Conservation (phyloP, 2,797 vertebrate genomes). For the Gymnothorax javanicus region DNA sequence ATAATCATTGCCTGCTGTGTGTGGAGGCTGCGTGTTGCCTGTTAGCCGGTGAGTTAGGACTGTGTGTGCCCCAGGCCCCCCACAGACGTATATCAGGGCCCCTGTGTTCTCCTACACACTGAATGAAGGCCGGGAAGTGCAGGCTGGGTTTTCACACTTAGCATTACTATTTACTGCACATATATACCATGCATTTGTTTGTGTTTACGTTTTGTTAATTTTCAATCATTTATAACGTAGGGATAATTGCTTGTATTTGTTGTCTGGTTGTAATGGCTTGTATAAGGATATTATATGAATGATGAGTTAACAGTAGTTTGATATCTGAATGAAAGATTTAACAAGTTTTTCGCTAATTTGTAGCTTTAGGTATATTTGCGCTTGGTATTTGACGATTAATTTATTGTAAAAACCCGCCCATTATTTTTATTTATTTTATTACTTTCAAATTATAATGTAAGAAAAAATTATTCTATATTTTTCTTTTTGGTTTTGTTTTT, state of each 20-base stretch:
- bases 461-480: neutral
- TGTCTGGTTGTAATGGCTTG: neutral
- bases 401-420: neutral
- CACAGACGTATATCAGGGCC: neutral
- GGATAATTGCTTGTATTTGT: neutral
- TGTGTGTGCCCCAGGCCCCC: slow-evolving; percentile 19
- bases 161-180: slow-evolving; percentile 14
- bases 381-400: neutral
- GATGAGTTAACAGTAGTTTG: no score
- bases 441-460: neutral
- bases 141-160: neutral
- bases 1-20: neutral
- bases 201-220: neutral
- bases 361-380: neutral
- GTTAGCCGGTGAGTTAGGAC: slow-evolving; percentile 38
- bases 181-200: neutral
- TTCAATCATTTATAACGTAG: neutral
- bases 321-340: no score
- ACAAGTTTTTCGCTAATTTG: neutral
- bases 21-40: slow-evolving; percentile 3
- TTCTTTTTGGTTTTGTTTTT: neutral
- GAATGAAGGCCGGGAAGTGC: neutral
- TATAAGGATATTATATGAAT: neutral
- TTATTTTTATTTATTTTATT: neutral
- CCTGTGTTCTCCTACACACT: slow-evolving; percentile 17